Evolutionary conservation across 2,888 invertebrate species (phyloP), one percentile per base, ranked within the genome.

Genomic region (Acanthosepion pharaonis): DNA sequence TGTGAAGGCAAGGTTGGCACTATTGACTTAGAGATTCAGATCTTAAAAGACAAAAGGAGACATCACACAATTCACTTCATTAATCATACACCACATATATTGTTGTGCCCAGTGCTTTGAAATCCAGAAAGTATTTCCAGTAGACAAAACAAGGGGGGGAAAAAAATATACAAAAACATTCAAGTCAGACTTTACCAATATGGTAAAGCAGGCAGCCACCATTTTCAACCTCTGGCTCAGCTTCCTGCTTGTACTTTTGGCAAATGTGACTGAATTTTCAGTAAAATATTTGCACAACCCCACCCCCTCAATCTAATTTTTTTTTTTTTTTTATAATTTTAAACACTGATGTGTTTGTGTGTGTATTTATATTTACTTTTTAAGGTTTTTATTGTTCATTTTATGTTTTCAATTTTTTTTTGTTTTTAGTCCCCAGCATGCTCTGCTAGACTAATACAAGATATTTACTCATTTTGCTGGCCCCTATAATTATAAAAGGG

Each of bases 1-100:
- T 78, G 78, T 78, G 53, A 93, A 93, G 93, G 93, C 93, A 93
- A 93, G 93, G 93, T 93, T 49, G 93, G 93, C 93, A 93, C 93
- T 93, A 49, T 93, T 49, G 48, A 93, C 93, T 49, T 49, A 93
- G 51, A 93, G n/a, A 49, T 78, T 78, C 78, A 78, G 78, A 78
- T 78, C n/a, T n/a, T 20, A 78, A 42, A n/a, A 78, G 78, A 78
- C 78, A 78, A 78, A 78, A 78, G 28, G n/a, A 78, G 78, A 78
- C 78, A 33, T 78, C 78, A 78, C 78, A n/a, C 78, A 78, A 78
- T 78, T 78, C 78, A 78, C 78, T 78, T 33, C n/a, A n/a, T 78
- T 33, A 78, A n/a, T 78, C 78, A 78, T 78, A 78, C 78, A 78
- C 78, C 78, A 78, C 78, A 78, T 78, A 78, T 78, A 78, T 78